These are phyloP conservation scores for Sminthurides bifidus DNA, from an alignment of 1,140 invertebrate species.

Conservation along the genomic window DNA sequence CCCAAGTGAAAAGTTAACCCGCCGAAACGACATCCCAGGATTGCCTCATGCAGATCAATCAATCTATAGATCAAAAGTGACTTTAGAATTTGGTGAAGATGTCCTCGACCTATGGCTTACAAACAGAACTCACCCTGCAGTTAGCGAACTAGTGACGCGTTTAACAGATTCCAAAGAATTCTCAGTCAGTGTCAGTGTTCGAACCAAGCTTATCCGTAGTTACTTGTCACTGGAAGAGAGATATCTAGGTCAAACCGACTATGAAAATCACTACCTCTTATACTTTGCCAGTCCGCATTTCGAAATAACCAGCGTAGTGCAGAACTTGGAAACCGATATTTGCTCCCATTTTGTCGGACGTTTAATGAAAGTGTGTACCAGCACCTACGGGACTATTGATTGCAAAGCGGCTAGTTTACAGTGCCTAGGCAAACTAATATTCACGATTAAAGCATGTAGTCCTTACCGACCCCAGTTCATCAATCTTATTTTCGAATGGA, in stretches of 20 bases:
- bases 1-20: not conserved
- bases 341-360: no score
- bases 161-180: no score
- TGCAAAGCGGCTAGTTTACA: not conserved
- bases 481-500: not conserved
- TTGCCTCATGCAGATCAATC: conserved; percentile 7
- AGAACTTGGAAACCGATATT: no score
- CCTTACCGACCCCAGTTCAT: no score
- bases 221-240: not conserved
- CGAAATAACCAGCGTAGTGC: no score
- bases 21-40: conserved; percentile 7
- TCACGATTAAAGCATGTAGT: no score
- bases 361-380: not conserved
- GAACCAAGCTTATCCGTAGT: not conserved
- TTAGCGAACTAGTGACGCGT: not conserved
- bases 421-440: not conserved
- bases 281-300: conserved; percentile 1
- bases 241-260: not conserved
- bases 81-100: not conserved
- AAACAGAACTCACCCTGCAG: not conserved
- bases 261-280: not conserved
- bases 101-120: not conserved
- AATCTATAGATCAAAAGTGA: not conserved
- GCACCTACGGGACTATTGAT: not conserved
- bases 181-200: no score